These are phyloP conservation scores for Acrocyrtus sp. DNA, from an alignment of 2,888 invertebrate genomes.

Conservation along the genomic window DNA sequence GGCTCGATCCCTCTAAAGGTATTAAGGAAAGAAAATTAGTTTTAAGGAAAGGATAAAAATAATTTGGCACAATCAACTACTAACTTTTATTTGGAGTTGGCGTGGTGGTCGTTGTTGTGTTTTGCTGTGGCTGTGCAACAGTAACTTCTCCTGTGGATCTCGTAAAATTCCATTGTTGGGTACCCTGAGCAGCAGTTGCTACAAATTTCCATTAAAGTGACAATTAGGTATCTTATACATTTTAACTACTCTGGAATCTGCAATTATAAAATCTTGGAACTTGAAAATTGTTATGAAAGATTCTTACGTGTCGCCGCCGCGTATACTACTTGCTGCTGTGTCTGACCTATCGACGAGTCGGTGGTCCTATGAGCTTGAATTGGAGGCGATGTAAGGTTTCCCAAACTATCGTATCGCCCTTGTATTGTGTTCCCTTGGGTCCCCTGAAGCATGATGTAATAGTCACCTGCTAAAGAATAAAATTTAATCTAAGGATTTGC, in stretches of 20 bases:
- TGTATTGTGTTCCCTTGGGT: conserved; percentile 54
- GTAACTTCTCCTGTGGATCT: conserved; percentile 42
- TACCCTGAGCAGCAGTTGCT: conserved; percentile 46
- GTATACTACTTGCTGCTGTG: conserved; percentile 50
- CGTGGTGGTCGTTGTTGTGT: conserved; percentile 31
- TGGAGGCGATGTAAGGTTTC: conserved; percentile 53
- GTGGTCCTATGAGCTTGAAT: conserved; percentile 57
- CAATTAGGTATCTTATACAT: no score
- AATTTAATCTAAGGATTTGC: no score
- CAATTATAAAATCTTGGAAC: background rate
- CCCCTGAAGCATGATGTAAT: conserved; percentile 59
- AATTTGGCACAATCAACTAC: conserved; percentile 8
- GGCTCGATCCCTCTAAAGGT: conserved; percentile 46
- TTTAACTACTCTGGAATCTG: no score
- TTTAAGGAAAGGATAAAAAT: no score
- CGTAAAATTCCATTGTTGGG: conserved; percentile 51
- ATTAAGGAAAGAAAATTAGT: no score
- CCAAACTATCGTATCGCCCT: conserved; percentile 54
- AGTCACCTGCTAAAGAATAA: conserved; percentile 50
- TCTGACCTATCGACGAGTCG: conserved; percentile 47
- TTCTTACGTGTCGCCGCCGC: conserved; percentile 50
- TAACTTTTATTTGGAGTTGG: conserved; percentile 50
- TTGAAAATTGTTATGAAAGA: background rate
- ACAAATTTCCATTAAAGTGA: background rate
- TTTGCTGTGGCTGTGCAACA: conserved; percentile 49